Evolutionary conservation across 2,113 vertebrate genomes (phyloP), one percentile per base, ranked within the genome.

Genomic region (Chiloscyllium plagiosum): DNA sequence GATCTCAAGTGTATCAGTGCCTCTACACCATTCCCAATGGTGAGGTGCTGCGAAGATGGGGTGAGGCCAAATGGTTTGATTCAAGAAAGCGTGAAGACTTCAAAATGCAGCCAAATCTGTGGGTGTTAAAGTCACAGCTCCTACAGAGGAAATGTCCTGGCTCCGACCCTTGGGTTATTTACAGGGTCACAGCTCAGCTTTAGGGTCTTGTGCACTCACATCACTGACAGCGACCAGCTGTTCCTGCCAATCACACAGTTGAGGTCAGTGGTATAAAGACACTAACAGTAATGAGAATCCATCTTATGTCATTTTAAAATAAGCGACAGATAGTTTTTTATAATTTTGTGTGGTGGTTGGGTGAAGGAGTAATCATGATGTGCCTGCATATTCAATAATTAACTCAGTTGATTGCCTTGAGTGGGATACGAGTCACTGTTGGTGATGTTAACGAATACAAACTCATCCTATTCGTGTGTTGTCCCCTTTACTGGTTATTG

Each of bases 231-330:
- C 24, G 10, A 50, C 42, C 94, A 42, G 68, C 94, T 95, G 94
- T 2, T 26, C 42, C 68, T 72, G 47, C 69, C 94, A 72, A 29
- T 95, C 94, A 95, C 20, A 29, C 94, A 95, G 42, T 13, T 12
- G n/a, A 13, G 12, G 22, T 70, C 68, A 52, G 42, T 22, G 24
- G 92, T 33, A 94, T 42, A n/a, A 47, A 22, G 65, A 69, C 12
- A 4, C 94, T 33, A 50, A 47, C 68, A 66, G 47, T 24, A 24
- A 72, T 72, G 47, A 72, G 33, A 29, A 76, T 95, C 94, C 68
- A 95, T 95, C 94, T 52, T 72, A 1, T 72, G 69, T 72, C 29
- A 72, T 50, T 72, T 95, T 95, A 95, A 95, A 95, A 95, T 72
- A 72, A 72, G 94, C 22, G 52, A 52, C 66, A 70, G 65, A 37